A percentile compares a stretch with the other conserved stretches of the same genome.
Conservation (phyloP, 2,888 invertebrate genomes). For the Spisula solida region DNA sequence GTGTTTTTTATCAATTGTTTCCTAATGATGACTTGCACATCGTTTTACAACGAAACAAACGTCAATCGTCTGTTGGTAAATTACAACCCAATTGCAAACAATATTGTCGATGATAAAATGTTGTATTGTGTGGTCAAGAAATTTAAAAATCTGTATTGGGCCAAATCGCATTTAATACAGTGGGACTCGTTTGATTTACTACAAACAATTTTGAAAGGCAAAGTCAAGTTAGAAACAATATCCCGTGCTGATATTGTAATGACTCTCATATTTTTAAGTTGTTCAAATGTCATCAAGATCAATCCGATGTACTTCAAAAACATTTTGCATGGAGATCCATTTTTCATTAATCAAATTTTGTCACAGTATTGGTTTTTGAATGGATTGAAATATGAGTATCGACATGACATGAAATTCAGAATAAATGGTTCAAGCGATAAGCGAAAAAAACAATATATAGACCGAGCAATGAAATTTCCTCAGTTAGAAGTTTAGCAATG, state of each 20-base stretch:
- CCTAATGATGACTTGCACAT: background rate
- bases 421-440: background rate
- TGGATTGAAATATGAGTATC: conserved; percentile 18
- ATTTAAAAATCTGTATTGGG: conserved; percentile 42
- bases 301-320: conserved; percentile 30
- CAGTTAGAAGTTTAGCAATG: background rate
- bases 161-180: background rate
- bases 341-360: conserved; percentile 31
- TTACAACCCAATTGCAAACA: conserved; percentile 17
- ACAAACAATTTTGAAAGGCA: background rate
- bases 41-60: conserved; percentile 18
- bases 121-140: conserved; percentile 19
- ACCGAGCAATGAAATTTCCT: background rate
- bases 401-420: conserved; percentile 26
- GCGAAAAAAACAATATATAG: conserved; percentile 42
- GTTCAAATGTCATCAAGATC: conserved; percentile 15
- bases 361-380: conserved; percentile 40
- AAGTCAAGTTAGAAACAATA: conserved; percentile 13
- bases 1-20: conserved; percentile 15
- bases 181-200: conserved; percentile 32
- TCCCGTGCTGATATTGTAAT: conserved; percentile 33
- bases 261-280: conserved; percentile 21
- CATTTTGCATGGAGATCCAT: conserved; percentile 36
- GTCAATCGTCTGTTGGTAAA: conserved; percentile 37
- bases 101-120: background rate